Evolutionary conservation across 2,888 invertebrate species (phyloP).

Genomic region (Nebria brevicollis): DNA sequence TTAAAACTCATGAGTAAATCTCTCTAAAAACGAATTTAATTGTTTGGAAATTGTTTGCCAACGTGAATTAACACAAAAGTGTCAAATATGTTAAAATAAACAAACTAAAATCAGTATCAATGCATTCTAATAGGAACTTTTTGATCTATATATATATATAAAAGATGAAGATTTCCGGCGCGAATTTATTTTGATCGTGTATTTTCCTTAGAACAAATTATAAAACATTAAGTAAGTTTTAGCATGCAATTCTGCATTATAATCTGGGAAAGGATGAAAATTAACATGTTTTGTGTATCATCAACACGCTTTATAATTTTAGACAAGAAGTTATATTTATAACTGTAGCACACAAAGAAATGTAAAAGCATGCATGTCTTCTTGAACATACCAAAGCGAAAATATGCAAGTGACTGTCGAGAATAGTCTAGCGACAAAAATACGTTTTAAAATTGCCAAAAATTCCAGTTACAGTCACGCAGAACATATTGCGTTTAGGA

Average conservation of each 20-base stretch:
- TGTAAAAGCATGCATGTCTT: neutral
- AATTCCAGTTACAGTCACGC: neutral
- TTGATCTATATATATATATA: no score
- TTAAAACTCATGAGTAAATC: neutral
- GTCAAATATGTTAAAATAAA: neutral
- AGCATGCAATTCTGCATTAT: neutral
- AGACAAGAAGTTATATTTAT: neutral
- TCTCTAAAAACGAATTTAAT: neutral
- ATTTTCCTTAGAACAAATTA: neutral
- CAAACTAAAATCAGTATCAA: no score
- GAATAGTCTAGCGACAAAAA: neutral
- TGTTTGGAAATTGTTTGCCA: neutral
- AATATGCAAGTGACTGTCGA: neutral
- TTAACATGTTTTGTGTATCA: neutral
- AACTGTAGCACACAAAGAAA: neutral
- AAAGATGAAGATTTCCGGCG: no score
- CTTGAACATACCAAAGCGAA: neutral
- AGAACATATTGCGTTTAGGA: neutral
- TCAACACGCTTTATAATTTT: neutral
- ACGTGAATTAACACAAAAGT: neutral
- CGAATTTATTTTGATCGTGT: neutral
- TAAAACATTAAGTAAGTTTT: neutral
- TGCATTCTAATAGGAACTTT: no score
- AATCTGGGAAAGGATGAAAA: neutral
- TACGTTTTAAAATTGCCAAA: neutral